These are phyloP conservation scores for Salvator merianae DNA, from an alignment of 2,113 vertebrate genomes.

Conservation along the genomic window DNA sequence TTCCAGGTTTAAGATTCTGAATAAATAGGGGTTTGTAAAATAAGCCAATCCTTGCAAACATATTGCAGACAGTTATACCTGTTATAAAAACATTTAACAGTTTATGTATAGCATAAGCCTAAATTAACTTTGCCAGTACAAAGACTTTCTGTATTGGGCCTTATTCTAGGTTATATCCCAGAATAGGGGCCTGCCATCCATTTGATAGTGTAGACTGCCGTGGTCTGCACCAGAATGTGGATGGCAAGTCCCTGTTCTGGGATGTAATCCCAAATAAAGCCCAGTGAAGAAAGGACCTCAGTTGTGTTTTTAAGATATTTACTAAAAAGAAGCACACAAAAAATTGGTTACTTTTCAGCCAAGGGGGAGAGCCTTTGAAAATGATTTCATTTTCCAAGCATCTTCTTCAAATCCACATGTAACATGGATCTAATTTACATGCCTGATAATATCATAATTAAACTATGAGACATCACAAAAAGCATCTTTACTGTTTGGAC, in stretches of 20 bases:
- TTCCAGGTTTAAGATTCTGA: constrained; percentile 55
- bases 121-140: not conserved
- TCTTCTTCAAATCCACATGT: constrained; percentile 83
- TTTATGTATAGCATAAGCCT: constrained; percentile 20
- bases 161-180: too few relatives aligned
- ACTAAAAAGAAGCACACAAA: constrained; percentile 41
- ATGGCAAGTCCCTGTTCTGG: too few relatives aligned
- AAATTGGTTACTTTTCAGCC: constrained; percentile 70
- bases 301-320: constrained; percentile 75
- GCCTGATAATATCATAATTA: constrained; percentile 84
- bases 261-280: too few relatives aligned
- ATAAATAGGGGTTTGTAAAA: constrained; percentile 51
- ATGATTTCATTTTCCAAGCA: constrained; percentile 65
- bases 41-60: constrained; percentile 41
- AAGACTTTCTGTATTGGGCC: constrained; percentile 39
- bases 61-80: constrained; percentile 59
- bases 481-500: constrained; percentile 79
- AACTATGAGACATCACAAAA: constrained; percentile 78
- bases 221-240: constrained; percentile 56
- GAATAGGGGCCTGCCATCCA: too few relatives aligned
- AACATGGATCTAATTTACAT: constrained; percentile 81
- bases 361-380: constrained; percentile 78
- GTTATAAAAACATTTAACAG: constrained; percentile 44
- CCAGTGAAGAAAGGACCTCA: too few relatives aligned
- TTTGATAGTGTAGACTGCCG: constrained; percentile 51